Evolutionary conservation across 2,888 invertebrate species (phyloP), one percentile per base, ranked within the genome.

Genomic region (Acanthoscelides obtectus): DNA sequence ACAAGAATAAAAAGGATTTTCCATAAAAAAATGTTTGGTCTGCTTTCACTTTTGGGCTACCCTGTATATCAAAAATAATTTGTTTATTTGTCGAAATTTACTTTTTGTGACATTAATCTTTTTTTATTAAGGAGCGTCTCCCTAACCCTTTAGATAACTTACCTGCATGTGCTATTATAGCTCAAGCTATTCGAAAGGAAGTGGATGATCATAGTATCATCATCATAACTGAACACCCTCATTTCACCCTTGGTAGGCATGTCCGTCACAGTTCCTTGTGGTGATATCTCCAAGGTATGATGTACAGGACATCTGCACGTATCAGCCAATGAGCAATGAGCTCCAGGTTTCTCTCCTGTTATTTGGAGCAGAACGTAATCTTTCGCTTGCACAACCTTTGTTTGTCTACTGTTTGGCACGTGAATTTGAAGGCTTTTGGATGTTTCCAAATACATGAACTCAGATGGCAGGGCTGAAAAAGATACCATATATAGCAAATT

Each of bases 371-470:
- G 70, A 45, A 81, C 74, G 70, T 79, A 78, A 64, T 78, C 79
- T 70, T 81, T 79, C 20, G 75, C 75, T 69, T 77, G 66, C 3
- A 79, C 70, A 2, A 79, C 75, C 64, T 80, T 77, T 1, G 82
- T 82, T 70, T 76, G 77, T 17, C 77, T 70, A 12, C 80, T 75
- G 69, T 83, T 81, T 20, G 78, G 77, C 65, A 83, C 70, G 25
- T 78, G 71, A 68, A 84, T 78, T 75, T 83, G 80, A n/a, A 84
- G 69, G 25, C 79, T 78, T 4, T 77, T 76, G 2, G 82, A 80
- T 73, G 79, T 82, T 76, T 85, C 84, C 22, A 85, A 77, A 75
- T 85, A 85, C 77, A 85, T 78, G 70, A 80, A 81, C 70, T 83
- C 80, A 68, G 75, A 78, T 22, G 83, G 80, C 70, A 83, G 73